Conservation (phyloP, 2,888 invertebrate genomes). For the Acronicta leporina region DNA sequence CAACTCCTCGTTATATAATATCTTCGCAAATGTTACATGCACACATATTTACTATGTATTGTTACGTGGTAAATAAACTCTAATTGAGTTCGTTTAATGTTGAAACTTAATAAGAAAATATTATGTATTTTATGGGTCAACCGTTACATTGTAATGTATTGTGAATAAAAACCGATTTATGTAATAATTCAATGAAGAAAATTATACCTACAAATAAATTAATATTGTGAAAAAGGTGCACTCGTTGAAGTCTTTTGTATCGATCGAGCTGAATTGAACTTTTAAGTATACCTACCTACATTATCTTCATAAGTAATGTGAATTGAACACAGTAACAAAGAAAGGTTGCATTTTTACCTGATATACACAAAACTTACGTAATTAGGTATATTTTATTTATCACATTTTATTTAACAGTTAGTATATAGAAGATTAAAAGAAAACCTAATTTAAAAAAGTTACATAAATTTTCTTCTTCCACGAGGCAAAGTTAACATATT, state of each 20-base stretch:
- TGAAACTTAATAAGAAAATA: too few relatives aligned
- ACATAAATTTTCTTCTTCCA: conserved; percentile 22
- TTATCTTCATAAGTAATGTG: background rate
- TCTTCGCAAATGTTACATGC: conserved; percentile 59
- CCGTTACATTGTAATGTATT: too few relatives aligned
- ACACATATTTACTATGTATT: conserved; percentile 37
- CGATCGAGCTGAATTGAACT: conserved; percentile 1
- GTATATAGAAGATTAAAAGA: too few relatives aligned
- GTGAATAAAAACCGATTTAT: too few relatives aligned
- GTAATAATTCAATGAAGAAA: background rate
- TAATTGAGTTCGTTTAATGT: conserved; percentile 14
- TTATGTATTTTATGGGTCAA: too few relatives aligned
- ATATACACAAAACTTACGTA: conserved; percentile 8
- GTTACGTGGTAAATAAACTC: conserved; percentile 37
- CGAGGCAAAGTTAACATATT: conserved; percentile 22
- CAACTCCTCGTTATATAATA: conserved; percentile 56
- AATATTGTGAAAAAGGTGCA: conserved; percentile 1
- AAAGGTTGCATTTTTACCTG: conserved; percentile 14
- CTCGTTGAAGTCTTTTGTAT: conserved; percentile 73
- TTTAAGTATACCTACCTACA: conserved; percentile 14
- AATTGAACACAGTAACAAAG: too few relatives aligned
- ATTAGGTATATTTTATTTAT: background rate
- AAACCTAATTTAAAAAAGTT: too few relatives aligned
- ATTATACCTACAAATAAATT: too few relatives aligned
- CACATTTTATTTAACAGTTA: too few relatives aligned